These are phyloP conservation scores for Chelonia mydas DNA, from an alignment of 2,797 vertebrate species.

Conservation along the genomic window DNA sequence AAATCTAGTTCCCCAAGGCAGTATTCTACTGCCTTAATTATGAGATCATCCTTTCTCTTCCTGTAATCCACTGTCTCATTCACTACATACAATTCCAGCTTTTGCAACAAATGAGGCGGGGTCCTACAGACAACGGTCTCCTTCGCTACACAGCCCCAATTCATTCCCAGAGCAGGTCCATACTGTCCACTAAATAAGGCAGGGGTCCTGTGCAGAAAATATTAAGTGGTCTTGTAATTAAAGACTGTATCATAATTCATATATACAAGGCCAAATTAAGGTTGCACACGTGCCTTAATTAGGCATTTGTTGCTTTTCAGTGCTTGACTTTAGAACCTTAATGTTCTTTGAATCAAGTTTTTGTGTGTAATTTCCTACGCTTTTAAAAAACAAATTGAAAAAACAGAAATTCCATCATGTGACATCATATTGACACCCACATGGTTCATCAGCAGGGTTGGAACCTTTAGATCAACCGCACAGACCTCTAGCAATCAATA, in stretches of 20 bases:
- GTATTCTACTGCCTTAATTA: accelerated
- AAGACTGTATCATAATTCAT: background rate
- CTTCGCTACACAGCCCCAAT: background rate
- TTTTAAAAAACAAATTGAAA: background rate
- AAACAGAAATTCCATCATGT: accelerated
- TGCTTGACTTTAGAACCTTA: background rate
- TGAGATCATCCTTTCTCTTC: accelerated
- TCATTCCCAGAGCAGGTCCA: background rate
- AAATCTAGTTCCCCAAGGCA: background rate
- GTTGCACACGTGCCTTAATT: background rate
- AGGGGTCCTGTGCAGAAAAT: background rate
- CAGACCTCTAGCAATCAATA: background rate
- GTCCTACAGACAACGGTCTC: background rate
- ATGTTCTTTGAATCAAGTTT: background rate
- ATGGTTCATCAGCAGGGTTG: background rate
- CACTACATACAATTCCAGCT: no score
- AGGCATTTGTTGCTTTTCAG: background rate
- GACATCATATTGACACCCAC: no score
- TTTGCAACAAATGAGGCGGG: background rate
- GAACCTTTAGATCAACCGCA: background rate
- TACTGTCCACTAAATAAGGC: background rate
- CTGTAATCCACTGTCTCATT: background rate
- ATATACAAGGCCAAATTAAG: background rate
- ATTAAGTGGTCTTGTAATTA: background rate
- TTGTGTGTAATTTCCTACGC: background rate